Evolutionary conservation across 2,888 invertebrate species (phyloP).

Genomic region (Ernsta delagoae): DNA sequence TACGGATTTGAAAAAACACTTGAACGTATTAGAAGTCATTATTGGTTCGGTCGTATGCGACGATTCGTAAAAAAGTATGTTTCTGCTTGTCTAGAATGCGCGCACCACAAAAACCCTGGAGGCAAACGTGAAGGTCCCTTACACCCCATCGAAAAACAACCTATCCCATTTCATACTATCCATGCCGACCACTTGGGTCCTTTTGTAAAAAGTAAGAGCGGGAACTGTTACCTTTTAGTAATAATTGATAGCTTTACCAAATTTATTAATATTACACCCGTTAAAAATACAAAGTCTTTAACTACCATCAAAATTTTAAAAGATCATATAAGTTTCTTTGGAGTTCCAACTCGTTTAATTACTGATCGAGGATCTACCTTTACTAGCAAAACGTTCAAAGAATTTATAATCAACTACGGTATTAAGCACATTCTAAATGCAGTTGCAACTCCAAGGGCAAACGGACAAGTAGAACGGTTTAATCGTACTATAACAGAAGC

Average conservation of each 20-base stretch:
- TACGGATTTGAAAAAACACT: slow-evolving; percentile 43
- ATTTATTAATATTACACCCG: slow-evolving; percentile 40
- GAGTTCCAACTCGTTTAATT: slow-evolving; percentile 39
- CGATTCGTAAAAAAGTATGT: slow-evolving; percentile 43
- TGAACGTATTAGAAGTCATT: slow-evolving; percentile 38
- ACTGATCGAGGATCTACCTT: slow-evolving; percentile 41
- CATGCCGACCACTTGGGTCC: slow-evolving; percentile 46
- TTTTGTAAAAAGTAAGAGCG: slow-evolving; percentile 39
- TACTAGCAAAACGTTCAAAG: slow-evolving; percentile 39
- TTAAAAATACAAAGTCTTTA: slow-evolving; percentile 39
- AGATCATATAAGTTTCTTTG: slow-evolving; percentile 42
- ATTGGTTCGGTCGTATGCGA: slow-evolving; percentile 46
- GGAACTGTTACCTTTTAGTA: slow-evolving; percentile 41
- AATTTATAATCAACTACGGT: slow-evolving; percentile 23
- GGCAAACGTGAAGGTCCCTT: slow-evolving; percentile 40
- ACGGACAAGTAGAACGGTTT: slow-evolving; percentile 42
- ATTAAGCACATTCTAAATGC: slow-evolving; percentile 41
- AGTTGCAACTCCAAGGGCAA: slow-evolving; percentile 44
- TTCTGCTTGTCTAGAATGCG: slow-evolving; percentile 41
- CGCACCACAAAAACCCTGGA: slow-evolving; percentile 40
- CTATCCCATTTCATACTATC: slow-evolving; percentile 44
- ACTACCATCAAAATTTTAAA: slow-evolving; percentile 38
- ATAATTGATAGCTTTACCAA: slow-evolving; percentile 42
- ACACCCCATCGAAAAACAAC: slow-evolving; percentile 43
- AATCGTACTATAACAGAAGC: slow-evolving; percentile 41